Evolutionary conservation across 2,797 vertebrate species (phyloP), one percentile per base, ranked within the genome.

Genomic region (Sarcophilus harrisii): DNA sequence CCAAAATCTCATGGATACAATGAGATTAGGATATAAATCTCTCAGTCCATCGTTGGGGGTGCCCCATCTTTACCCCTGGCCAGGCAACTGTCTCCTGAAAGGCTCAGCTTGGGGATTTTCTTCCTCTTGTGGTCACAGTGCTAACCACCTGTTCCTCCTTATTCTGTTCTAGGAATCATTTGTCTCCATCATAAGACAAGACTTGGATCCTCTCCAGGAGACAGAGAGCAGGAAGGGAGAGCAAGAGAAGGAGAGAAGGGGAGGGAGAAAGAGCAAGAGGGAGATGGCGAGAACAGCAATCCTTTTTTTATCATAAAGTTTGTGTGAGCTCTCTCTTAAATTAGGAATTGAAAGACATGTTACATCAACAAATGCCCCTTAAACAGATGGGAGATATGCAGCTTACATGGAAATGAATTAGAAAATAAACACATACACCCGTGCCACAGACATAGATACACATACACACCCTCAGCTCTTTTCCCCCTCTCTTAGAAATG

Each of bases 271-370:
- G 30, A 94, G 58, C 92, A 91, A 94, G 58, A 92, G 45, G n/a
- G 27, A 94, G 58, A n/a, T n/a, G 62, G 28, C 95, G 32, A 90
- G 38, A 94, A 28, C 45, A 97, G 93, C 62, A 96, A 94, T 96
- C 91, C 59, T 45, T 45, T 81, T 81, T 81, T 45, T 45, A 81
- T 81, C 45, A 24, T 81, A 16, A 92, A 92, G 45, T 96, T 93
- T 96, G 91, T 58, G 96, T 54, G 94, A 92, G 27, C 90, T 97
- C 90, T 91, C 93, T 94, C 62, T 45, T 96, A 97, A 52, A 96
- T 96, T 95, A 95, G 94, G 28, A 95, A 92, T 93, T 29, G 90
- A 97, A 97, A 95, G 94, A 87, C 9, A 90, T 52, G 32, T 92
- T 93, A 62, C 52, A 92, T 91, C 94, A 94, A 95, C 87, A 96